Evolutionary conservation across 2,113 vertebrate genomes (phyloP), one percentile per base, ranked within the genome.

Genomic region (Cyprinodon tularosa): DNA sequence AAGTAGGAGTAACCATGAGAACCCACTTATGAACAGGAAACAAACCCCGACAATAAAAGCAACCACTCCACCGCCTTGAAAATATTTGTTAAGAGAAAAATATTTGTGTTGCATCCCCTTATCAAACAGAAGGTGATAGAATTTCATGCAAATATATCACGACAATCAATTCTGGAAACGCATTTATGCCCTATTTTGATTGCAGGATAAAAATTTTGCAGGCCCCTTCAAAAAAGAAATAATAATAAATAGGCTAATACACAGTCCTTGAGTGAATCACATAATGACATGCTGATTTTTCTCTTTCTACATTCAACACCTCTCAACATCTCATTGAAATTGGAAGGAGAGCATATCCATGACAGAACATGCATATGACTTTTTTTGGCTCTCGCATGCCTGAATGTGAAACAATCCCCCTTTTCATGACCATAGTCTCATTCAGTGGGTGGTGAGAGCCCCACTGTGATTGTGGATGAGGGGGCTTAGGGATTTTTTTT

Each of bases 381-480:
- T 92, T 91, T 88, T 86, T 92, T 92, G 88, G 80, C 88, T 78
- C 83, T 83, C 70, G 74, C 83, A 84, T 87, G 85, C 90, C 84
- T 86, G 77, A 91, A 87, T 71, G 83, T 87, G 85, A 90, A 92
- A 93, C 92, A 93, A 93, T 93, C 89, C 84, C 79, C 83, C 92
- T 93, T 93, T 93, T 93, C 90, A 93, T 93, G 90, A 81, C 85
- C 90, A 88, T 57, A 86, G 80, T 87, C 84, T 90, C 85, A 87
- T 92, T 85, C 84, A 79, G 90, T 92, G 92, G 90, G 92, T 92
- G 92, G 91, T 80, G 77, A 89, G 91, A 88, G 88, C 82, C 88
- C 84, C 83, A 86, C 82, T 92, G 76, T 92, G 91, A 93, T 92
- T 91, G 88, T 89, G 84, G 91, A 92, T 92, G 90, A 91, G 91